These are phyloP conservation scores for Virgularia gustaviana DNA, from an alignment of 92 coral and sea anemone species.

Conservation along the genomic window DNA sequence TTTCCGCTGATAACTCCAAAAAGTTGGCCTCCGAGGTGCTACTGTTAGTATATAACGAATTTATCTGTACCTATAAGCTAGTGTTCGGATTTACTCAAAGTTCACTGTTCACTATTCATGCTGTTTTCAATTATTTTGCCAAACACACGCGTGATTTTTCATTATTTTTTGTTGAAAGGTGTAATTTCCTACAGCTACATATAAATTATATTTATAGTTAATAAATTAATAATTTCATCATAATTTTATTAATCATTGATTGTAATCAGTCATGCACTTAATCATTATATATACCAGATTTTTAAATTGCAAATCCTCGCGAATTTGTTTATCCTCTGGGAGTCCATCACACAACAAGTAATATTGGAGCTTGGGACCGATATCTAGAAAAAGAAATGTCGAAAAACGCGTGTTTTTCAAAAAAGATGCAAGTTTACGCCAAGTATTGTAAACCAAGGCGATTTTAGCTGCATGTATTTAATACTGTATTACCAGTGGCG, in stretches of 20 bases:
- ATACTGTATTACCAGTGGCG: background rate
- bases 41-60: background rate
- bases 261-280: background rate
- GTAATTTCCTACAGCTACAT: background rate
- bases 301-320: conserved; percentile 67
- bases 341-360: conserved; percentile 82
- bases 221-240: background rate
- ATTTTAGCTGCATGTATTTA: background rate
- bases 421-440: too few species aligned
- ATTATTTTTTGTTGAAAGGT: background rate
- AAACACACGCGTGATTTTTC: background rate
- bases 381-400: conserved; percentile 53
- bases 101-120: too few species aligned
- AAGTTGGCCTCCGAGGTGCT: background rate
- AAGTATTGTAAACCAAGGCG: too few species aligned
- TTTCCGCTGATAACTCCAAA: background rate
- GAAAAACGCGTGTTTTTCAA: too few species aligned
- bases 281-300: conserved; percentile 65
- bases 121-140: too few species aligned
- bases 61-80: too few species aligned
- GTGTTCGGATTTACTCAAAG: too few species aligned
- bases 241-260: too few species aligned
- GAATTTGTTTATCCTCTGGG: conserved; percentile 78
- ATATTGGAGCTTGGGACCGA: conserved; percentile 92
- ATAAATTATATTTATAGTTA: background rate